These are phyloP conservation scores for Callitettix versicolor DNA, from an alignment of 1,140 invertebrate genomes.

Conservation along the genomic window DNA sequence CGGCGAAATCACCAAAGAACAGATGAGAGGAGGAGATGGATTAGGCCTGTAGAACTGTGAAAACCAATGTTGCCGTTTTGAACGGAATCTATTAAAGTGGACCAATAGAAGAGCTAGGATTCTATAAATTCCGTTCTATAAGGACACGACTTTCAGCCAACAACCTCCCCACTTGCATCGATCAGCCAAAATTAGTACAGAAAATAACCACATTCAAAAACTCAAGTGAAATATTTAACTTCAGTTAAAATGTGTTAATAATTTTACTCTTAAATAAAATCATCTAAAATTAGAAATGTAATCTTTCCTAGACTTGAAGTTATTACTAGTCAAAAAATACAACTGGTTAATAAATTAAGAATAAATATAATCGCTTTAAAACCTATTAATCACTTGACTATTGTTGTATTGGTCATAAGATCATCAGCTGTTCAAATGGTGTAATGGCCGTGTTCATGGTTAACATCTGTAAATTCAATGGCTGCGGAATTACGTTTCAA, in stretches of 20 bases:
- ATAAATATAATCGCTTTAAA: too few relatives aligned
- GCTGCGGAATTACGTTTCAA: slow-evolving; percentile 69
- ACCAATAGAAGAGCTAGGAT: slow-evolving; percentile 13
- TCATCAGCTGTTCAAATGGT: slow-evolving; percentile 24
- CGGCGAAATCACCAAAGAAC: slow-evolving; percentile 48
- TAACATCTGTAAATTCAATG: slow-evolving; percentile 78
- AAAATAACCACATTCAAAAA: too few relatives aligned
- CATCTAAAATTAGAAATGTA: too few relatives aligned
- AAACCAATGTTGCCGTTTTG: background rate
- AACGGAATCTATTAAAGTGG: slow-evolving; percentile 3
- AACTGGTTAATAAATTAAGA: too few relatives aligned
- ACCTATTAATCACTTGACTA: too few relatives aligned
- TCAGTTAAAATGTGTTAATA: too few relatives aligned
- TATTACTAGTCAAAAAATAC: too few relatives aligned
- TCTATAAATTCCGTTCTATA: slow-evolving; percentile 10
- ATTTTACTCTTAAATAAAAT: too few relatives aligned
- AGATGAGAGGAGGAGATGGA: slow-evolving; percentile 39
- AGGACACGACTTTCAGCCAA: slow-evolving; percentile 25
- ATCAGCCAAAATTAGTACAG: slow-evolving; percentile 32
- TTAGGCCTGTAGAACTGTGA: slow-evolving; percentile 2
- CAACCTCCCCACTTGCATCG: slow-evolving; percentile 31
- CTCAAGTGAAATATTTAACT: too few relatives aligned
- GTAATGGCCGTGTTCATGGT: slow-evolving; percentile 77
- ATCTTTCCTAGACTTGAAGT: too few relatives aligned
- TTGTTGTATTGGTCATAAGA: too few relatives aligned